Evolutionary conservation across 2,888 invertebrate species (phyloP), one percentile per base, ranked within the genome.

Genomic region (Masnerella sp.): DNA sequence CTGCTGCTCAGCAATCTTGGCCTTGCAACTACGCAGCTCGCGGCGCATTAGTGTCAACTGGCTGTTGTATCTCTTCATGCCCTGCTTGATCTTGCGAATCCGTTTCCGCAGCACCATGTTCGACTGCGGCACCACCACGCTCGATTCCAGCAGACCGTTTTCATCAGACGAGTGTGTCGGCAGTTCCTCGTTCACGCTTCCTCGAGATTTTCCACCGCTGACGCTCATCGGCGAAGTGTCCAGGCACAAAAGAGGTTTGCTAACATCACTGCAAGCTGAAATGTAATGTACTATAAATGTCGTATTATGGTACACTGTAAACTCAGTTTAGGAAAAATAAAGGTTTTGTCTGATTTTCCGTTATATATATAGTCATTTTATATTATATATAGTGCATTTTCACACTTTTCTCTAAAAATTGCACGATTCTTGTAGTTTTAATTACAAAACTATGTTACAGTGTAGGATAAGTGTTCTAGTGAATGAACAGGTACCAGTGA

Each of bases 11-110:
- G 92, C 92, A 5, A 95, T 93, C 88, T 95, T 95, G 61, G 93
- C 91, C 84, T 95, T 95, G 85, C 95, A 95, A 71, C 91, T 91
- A 79, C 94, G 91, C 56, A 96, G 87, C 83, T 96, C 96, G 82
- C 93, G 93, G 64, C 94, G 92, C 84, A 95, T 88, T 54, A 94
- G 90, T 9, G 94, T 92, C 79, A 96, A 87, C 83, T 95, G 95
- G 84, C 93, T 94, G 83, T 94, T 95, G 88, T 95, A 95, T 85
- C 93, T 91, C 86, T 94, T 95, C 95, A 96, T 95, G 76, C 95
- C 95, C 86, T 95, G 95, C 83, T 95, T 95, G 79, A 96, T 95
- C 87, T 95, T 94, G 76, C 94, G 92, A 86, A 96, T 95, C 81
- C 95, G 91, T 88, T 95, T 95, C 76, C 95, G 90, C 73, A 96